phyloP scores from a whole-genome alignment of 2,888 invertebrate species.

The Ichneumoninae sp. region DNA sequence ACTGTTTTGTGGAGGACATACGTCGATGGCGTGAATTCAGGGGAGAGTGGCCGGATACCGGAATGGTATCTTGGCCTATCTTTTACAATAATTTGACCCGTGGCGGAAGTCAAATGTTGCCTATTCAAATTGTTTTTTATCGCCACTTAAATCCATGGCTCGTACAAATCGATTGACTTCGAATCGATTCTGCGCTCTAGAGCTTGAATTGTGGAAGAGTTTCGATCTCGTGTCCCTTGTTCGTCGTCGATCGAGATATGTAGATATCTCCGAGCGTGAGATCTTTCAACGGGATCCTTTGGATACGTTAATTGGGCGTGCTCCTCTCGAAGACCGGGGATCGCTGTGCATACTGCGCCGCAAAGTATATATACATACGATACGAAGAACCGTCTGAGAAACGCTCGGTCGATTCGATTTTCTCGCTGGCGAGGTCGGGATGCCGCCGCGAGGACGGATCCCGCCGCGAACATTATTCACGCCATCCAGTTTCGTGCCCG shows the following conservation, averaged over 20 bases:
- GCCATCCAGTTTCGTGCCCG: slow-evolving; percentile 46
- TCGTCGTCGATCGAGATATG: slow-evolving; percentile 43
- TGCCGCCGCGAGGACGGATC: slow-evolving; percentile 62
- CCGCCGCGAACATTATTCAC: slow-evolving; percentile 70
- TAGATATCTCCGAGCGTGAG: slow-evolving; percentile 6
- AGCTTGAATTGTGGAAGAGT: slow-evolving; percentile 16
- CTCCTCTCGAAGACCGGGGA: slow-evolving; percentile 28
- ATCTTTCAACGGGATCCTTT: slow-evolving; percentile 34
- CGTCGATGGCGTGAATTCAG: not conserved
- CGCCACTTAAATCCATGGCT: not conserved
- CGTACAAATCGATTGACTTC: slow-evolving; percentile 9
- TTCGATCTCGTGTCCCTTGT: slow-evolving; percentile 20
- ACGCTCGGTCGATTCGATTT: slow-evolving; percentile 62
- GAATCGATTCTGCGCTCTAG: not conserved
- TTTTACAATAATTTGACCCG: too few relatives aligned
- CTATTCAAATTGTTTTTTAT: too few relatives aligned
- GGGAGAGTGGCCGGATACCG: too few relatives aligned
- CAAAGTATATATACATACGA: not conserved
- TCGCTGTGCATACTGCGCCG: slow-evolving; percentile 19
- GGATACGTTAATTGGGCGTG: slow-evolving; percentile 58
- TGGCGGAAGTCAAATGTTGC: too few relatives aligned
- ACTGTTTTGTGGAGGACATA: not conserved
- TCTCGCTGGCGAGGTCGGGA: slow-evolving; percentile 55
- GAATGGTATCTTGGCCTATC: too few relatives aligned
- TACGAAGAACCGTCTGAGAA: slow-evolving; percentile 51